Evolutionary conservation across 2,113 vertebrate genomes (phyloP).

Genomic region (Bucco capensis): DNA sequence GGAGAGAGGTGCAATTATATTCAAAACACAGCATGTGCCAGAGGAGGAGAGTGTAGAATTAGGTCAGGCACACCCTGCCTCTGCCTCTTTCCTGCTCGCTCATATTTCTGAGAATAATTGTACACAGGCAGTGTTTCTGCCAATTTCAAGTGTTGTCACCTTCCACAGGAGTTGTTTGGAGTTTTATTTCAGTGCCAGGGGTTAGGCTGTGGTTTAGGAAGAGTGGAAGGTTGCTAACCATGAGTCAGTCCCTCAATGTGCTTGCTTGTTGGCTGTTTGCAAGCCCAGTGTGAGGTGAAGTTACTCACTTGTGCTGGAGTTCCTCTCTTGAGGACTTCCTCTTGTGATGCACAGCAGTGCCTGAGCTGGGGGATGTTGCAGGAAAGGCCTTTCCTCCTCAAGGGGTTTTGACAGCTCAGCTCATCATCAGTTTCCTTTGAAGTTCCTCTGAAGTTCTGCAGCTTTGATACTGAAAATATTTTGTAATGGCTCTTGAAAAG

Average conservation of each 20-base stretch:
- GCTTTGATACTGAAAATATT: neutral
- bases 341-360: neutral
- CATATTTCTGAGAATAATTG: slow-evolving; percentile 25
- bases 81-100: slow-evolving; percentile 20
- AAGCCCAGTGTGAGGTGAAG: neutral
- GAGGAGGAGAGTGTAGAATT: neutral
- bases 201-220: neutral
- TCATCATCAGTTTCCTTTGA: neutral
- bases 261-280: neutral
- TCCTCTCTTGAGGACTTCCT: neutral
- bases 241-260: neutral
- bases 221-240: neutral
- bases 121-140: neutral
- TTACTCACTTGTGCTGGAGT: neutral
- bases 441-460: neutral
- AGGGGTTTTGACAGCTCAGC: neutral
- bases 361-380: neutral
- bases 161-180: slow-evolving; percentile 1
- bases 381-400: neutral
- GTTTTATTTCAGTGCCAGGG: neutral
- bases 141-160: slow-evolving; percentile 16
- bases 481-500: neutral
- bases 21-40: neutral
- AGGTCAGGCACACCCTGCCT: slow-evolving; percentile 51
- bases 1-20: neutral